These are phyloP conservation scores for Capreolus pygargus DNA, from an alignment of 2,113 vertebrate species.

Conservation along the genomic window DNA sequence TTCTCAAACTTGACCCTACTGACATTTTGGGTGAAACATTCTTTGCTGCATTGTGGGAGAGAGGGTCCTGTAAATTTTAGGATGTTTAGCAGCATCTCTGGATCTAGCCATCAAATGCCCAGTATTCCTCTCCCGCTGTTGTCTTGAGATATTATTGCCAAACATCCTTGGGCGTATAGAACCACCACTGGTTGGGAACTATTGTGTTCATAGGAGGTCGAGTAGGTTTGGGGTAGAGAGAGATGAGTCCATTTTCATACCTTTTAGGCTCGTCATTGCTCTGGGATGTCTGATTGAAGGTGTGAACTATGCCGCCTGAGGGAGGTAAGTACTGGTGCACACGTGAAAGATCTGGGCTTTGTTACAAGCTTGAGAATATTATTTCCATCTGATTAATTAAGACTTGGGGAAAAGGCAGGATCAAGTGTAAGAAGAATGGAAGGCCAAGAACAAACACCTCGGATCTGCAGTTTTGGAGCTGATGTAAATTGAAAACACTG, in stretches of 20 bases:
- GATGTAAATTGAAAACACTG: neutral
- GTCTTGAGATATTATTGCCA: neutral
- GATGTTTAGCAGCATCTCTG: neutral
- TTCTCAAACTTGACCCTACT: neutral
- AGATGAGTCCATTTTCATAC: neutral
- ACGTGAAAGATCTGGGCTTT: neutral
- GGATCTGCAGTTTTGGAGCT: neutral
- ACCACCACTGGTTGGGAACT: neutral
- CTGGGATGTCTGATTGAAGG: neutral
- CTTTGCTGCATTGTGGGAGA: neutral
- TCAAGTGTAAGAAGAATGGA: neutral
- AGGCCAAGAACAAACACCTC: neutral
- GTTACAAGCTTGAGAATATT: neutral
- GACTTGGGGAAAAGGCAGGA: neutral
- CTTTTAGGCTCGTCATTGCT: neutral
- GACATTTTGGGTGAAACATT: neutral
- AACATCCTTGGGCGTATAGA: neutral
- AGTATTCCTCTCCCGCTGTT: neutral
- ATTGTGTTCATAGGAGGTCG: neutral
- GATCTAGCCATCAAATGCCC: neutral
- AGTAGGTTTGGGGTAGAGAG: neutral
- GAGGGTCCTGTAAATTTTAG: neutral
- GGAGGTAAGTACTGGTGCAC: neutral
- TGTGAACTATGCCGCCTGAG: neutral
- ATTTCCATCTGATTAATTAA: neutral